Evolutionary conservation across 2,888 invertebrate species (phyloP), one percentile per base, ranked within the genome.

Genomic region (Drosophila mercatorum): DNA sequence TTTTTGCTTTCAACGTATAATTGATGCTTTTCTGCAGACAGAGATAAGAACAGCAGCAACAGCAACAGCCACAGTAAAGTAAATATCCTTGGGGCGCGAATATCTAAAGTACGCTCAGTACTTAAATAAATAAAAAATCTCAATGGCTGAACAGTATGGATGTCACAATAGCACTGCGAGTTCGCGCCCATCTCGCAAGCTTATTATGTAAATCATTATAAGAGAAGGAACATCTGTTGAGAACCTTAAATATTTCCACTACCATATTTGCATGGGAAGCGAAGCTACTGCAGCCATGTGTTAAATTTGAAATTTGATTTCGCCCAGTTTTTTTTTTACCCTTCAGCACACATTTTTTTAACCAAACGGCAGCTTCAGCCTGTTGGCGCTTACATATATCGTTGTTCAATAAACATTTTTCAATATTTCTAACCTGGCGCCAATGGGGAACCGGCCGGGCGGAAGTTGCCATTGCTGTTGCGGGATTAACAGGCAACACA

Each of bases 181-280:
- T 22, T 22, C 22, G 22, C 22, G 22, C 22, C 22, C 44, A 61
- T 8, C 47, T 31, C 53, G 17, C 62, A 17, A 52, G 71, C 67
- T 75, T 56, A 70, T 89, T 89, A 89, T 87, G 90, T 75, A 87
- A 87, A 87, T 86, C 85, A 80, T 75, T 77, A 75, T 56, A 44
- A 36, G 61, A 43, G 64, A 38, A 61, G 14, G 65, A 81, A 83
- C 87, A 89, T 85, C 87, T 87, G 90, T 68, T 79, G 76, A 62
- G 68, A 80, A 78, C 80, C 76, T 77, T 53, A 80, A 88, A 80
- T 80, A 82, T 88, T 75, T 67, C 60, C 40, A 66, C 60, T 55
- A 26, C 17, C 7, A 53, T 64, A 40, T 40, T 22, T 22, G 58
- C 10, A 31, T 47, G 56, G 41, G 17, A 8, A 11, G 41, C 49